Evolutionary conservation across 2,113 vertebrate genomes (phyloP).

Genomic region (Romanogobio albipinnatus): DNA sequence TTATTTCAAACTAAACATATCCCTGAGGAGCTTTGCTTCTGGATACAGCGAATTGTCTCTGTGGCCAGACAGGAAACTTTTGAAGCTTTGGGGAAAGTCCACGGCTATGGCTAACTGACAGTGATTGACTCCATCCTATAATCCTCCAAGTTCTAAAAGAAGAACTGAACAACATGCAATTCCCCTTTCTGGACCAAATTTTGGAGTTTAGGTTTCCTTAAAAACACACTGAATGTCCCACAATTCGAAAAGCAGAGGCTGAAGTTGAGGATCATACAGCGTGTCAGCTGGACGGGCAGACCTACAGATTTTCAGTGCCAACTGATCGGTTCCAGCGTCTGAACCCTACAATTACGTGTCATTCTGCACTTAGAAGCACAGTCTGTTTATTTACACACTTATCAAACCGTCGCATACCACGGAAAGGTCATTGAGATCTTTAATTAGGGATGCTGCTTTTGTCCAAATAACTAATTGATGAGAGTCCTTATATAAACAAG

Average conservation of each 20-base stretch:
- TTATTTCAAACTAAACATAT: conserved; percentile 52
- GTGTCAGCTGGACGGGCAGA: conserved; percentile 59
- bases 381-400: conserved; percentile 64
- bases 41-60: conserved; percentile 18
- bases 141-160: conserved; percentile 60
- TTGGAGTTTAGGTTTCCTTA: conserved; percentile 60
- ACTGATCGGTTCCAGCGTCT: conserved; percentile 40
- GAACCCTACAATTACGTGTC: conserved; percentile 68
- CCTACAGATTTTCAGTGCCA: conserved; percentile 45
- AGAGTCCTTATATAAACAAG: conserved; percentile 45
- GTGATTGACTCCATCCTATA: conserved; percentile 60
- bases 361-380: conserved; percentile 59
- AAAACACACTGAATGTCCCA: conserved; percentile 52
- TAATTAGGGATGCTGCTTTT: conserved; percentile 30
- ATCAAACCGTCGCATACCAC: conserved; percentile 63
- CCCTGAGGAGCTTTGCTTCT: conserved; percentile 46
- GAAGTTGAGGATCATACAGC: conserved; percentile 55
- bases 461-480: background rate
- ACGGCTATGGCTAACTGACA: conserved; percentile 51
- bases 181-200: conserved; percentile 52
- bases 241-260: conserved; percentile 69
- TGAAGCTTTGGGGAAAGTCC: conserved; percentile 55
- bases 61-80: conserved; percentile 38
- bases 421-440: conserved; percentile 48
- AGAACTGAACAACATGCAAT: conserved; percentile 57